Evolutionary conservation across 2,888 invertebrate species (phyloP).

Genomic region (Heliconius cydno): DNA sequence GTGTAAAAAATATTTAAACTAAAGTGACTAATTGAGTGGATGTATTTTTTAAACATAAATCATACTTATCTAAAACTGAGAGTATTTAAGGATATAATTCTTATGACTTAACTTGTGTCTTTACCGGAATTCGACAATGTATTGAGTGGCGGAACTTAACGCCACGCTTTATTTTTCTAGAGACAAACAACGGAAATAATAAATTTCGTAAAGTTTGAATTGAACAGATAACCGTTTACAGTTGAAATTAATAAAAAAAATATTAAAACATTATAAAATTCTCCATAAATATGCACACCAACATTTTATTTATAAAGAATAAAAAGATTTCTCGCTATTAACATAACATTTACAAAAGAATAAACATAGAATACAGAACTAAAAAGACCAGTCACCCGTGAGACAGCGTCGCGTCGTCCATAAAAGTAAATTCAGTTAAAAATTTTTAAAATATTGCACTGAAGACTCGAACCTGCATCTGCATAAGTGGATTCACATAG

Average conservation of each 20-base stretch:
- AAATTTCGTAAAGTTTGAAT: background rate
- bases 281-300: background rate
- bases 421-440: conserved; percentile 16
- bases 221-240: background rate
- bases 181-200: background rate
- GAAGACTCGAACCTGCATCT: conserved; percentile 29
- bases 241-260: too few species aligned
- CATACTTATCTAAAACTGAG: background rate
- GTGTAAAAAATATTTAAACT: background rate
- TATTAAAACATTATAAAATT: too few species aligned
- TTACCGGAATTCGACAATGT: background rate
- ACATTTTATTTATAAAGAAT: background rate
- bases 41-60: background rate
- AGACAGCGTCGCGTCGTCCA: conserved; percentile 6
- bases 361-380: conserved; percentile 7
- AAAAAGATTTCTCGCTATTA: background rate
- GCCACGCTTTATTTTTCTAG: background rate
- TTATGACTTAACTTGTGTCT: background rate
- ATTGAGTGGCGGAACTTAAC: background rate
- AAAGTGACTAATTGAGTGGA: background rate
- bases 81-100: too few species aligned
- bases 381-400: conserved; percentile 2
- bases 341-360: background rate
- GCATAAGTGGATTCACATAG: conserved; percentile 27
- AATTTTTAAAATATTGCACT: conserved; percentile 13